These are phyloP conservation scores for Leptoteleia sp. DNA, from an alignment of 1,140 invertebrate species.

Conservation along the genomic window DNA sequence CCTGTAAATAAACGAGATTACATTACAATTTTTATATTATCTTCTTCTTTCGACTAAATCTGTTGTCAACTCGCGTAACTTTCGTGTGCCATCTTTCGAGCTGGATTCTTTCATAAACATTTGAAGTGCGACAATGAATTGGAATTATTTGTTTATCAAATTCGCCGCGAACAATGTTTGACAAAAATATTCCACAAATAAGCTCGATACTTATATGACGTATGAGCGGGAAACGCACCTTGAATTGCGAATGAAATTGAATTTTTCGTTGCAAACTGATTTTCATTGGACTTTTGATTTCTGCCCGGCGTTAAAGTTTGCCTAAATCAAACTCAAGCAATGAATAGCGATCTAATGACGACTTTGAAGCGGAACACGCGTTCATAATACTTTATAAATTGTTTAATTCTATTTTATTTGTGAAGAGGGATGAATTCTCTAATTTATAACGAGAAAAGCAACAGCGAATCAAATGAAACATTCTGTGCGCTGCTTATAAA, in stretches of 20 bases:
- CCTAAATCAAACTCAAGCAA: not conserved
- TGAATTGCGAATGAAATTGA: slow-evolving; percentile 32
- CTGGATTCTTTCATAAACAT: slow-evolving; percentile 19
- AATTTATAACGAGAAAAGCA: no score
- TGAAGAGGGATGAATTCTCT: no score
- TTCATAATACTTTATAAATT: no score
- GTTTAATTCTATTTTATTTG: no score
- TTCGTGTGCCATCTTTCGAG: slow-evolving; percentile 48
- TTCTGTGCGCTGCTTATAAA: no score
- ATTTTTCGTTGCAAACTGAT: slow-evolving; percentile 9
- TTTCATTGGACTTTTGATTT: not conserved
- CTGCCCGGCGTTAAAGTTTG: not conserved
- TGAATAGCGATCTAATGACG: no score
- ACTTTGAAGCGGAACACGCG: no score
- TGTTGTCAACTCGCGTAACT: slow-evolving; percentile 46
- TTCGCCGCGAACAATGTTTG: slow-evolving; percentile 14
- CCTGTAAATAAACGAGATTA: no score
- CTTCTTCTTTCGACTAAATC: slow-evolving; percentile 6
- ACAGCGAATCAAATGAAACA: no score
- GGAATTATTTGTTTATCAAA: slow-evolving; percentile 25
- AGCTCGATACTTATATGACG: slow-evolving; percentile 22
- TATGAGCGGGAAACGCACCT: not conserved
- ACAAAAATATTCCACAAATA: slow-evolving; percentile 12
- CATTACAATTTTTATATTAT: no score
- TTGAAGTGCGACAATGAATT: slow-evolving; percentile 41